phyloP scores from a whole-genome alignment of 2,888 invertebrate genomes.

The Diloba caeruleocephala region DNA sequence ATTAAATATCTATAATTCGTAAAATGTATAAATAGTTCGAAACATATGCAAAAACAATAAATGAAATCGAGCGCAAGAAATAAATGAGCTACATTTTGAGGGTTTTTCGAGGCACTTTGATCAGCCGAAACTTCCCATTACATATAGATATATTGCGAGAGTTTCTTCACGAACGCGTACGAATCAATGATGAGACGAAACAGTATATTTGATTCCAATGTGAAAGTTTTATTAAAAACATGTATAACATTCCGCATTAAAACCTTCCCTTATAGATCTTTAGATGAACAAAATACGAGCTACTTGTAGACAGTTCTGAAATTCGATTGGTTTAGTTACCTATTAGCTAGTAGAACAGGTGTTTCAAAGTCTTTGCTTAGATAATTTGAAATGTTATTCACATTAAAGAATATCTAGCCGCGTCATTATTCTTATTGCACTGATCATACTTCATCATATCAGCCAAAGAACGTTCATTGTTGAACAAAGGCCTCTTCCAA shows the following conservation, averaged over 20 bases:
- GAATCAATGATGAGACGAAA: slow-evolving; percentile 41
- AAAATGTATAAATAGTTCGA: no score
- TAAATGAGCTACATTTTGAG: slow-evolving; percentile 67
- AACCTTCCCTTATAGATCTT: not conserved
- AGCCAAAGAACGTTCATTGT: no score
- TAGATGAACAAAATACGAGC: not conserved
- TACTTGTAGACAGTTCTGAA: not conserved
- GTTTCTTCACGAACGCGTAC: slow-evolving; percentile 38
- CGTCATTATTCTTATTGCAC: no score
- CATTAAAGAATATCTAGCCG: no score
- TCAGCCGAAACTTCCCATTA: slow-evolving; percentile 61
- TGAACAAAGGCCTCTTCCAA: no score
- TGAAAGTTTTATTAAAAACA: slow-evolving; percentile 34
- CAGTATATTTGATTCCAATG: slow-evolving; percentile 40
- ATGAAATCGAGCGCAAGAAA: slow-evolving; percentile 50
- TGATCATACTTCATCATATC: no score
- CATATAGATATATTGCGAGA: slow-evolving; percentile 55
- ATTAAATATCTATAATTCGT: no score
- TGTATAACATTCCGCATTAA: slow-evolving; percentile 3
- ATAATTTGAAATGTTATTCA: no score
- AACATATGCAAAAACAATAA: no score
- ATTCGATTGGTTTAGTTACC: no score
- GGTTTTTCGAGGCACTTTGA: slow-evolving; percentile 63
- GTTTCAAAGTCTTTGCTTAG: no score
- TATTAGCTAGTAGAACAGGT: no score